Evolutionary conservation across 2,797 vertebrate species (phyloP), one percentile per base, ranked within the genome.

Genomic region (Botia almorhae): DNA sequence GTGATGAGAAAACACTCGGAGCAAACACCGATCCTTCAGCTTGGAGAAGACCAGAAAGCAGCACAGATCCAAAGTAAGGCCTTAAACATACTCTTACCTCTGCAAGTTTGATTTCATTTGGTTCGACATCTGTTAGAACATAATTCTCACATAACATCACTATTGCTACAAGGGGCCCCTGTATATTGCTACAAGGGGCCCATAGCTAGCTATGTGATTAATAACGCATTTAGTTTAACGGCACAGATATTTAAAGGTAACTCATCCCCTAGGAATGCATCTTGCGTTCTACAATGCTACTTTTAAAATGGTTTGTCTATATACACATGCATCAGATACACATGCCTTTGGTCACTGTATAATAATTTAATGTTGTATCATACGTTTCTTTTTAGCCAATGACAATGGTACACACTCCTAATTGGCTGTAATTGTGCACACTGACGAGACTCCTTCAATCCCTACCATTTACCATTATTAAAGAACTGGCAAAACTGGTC

Each of bases 1-100:
- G 19, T 13, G 5, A 68, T 46, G 74, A 17, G 50, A 58, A 69
- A 39, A 77, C 65, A 48, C 8, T 69, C 53, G 48, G 65, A 69
- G 12, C 39, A 69, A 48, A 33, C 36, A 60, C 29, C 0, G 3
- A 6, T 60, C 17, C 75, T 69, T 69, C 17, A 60, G 53, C n/a
- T 60, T 33, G 53, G 55, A 68, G 36, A 39, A 55, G 29, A 81
- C 29, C 13, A 76, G 43, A 56, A 36, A 69, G 2, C 61, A 17
- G 1, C 12, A 67, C 63, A 53, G n/a, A 63, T 23, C 50, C 16
- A 50, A 61, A 8, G 72, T 13, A 60, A 48, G 33, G 19, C 56
- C 19, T 23, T 63, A 65, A 65, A 65, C 3, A 23, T 6, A 4
- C 10, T 43, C 10, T 16, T 17, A 53, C 4, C 51, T 1, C 17